phyloP scores from a whole-genome alignment of 2,113 vertebrate genomes.

The Equus przewalskii region DNA sequence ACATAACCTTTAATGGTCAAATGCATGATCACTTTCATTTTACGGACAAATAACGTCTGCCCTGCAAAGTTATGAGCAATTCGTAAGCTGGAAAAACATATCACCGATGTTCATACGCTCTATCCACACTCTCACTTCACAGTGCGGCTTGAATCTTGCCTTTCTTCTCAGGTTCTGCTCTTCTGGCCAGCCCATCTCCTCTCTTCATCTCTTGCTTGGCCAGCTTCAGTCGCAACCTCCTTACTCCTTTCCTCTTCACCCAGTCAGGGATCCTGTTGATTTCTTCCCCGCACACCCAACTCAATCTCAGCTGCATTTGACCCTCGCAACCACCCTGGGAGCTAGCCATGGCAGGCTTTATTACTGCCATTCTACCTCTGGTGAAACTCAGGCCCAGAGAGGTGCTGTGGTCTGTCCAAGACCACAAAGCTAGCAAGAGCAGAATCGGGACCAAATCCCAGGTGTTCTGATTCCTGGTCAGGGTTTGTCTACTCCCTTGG shows the following conservation, averaged over 20 bases:
- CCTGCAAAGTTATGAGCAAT: not conserved
- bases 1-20: not conserved
- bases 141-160: accelerated
- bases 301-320: not conserved
- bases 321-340: not conserved
- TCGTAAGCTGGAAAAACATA: not conserved
- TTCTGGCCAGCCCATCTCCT: not conserved
- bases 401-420: not conserved
- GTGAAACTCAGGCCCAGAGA: not conserved
- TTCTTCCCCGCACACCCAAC: not conserved
- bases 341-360: not conserved
- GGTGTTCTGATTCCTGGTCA: not conserved
- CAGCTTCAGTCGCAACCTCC: not conserved
- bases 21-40: not conserved
- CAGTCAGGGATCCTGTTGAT: not conserved
- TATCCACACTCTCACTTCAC: not conserved
- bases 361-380: not conserved
- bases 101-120: not conserved
- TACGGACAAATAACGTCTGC: not conserved
- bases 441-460: not conserved
- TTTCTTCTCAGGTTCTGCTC: not conserved
- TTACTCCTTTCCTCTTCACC: not conserved
- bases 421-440: not conserved
- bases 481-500: not conserved
- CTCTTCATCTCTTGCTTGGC: not conserved